Percentiles rank a stretch among this genome's conserved stretches.
Evolutionary conservation across 2,888 invertebrate genomes (phyloP).

Genomic region (Eristalis arbustorum): DNA sequence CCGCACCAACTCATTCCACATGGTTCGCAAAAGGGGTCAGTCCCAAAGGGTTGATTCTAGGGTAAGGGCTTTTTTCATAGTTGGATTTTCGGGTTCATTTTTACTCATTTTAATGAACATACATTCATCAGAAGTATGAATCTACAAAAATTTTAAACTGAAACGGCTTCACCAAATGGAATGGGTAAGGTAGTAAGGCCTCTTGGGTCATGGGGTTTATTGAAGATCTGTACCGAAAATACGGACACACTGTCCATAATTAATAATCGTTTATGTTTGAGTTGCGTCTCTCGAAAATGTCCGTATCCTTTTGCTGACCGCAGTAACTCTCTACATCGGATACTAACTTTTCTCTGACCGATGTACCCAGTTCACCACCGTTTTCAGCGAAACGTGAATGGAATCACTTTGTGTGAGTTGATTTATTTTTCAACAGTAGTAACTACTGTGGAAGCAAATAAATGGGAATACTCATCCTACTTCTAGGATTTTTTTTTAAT

Average conservation of each 20-base stretch:
- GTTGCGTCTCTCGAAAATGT: slow-evolving; percentile 56
- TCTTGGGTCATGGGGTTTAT: slow-evolving; percentile 50
- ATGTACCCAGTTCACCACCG: slow-evolving; percentile 21
- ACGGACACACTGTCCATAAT: slow-evolving; percentile 62
- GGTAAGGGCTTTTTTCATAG: slow-evolving; percentile 34
- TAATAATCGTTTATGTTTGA: slow-evolving; percentile 66
- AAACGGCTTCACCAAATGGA: slow-evolving; percentile 27
- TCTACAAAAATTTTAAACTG: slow-evolving; percentile 58
- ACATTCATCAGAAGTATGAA: slow-evolving; percentile 64
- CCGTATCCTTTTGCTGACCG: slow-evolving; percentile 59
- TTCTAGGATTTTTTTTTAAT: not conserved
- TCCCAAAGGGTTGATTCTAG: slow-evolving; percentile 46
- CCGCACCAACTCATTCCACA: slow-evolving; percentile 20
- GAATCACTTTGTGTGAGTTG: slow-evolving; percentile 63
- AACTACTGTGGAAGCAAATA: slow-evolving; percentile 47
- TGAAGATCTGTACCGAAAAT: slow-evolving; percentile 52
- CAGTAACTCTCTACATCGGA: slow-evolving; percentile 39
- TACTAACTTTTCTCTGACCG: slow-evolving; percentile 16
- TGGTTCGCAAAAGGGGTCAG: slow-evolving; percentile 37
- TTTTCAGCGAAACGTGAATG: slow-evolving; percentile 55
- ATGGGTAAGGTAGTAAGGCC: not conserved
- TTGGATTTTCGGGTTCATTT: slow-evolving; percentile 54
- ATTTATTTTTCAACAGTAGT: slow-evolving; percentile 54
- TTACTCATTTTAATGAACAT: slow-evolving; percentile 65
- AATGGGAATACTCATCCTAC: slow-evolving; percentile 29